Evolutionary conservation across 2,113 vertebrate species (phyloP), one percentile per base, ranked within the genome.

Genomic region (Campylorhamphus procurvoides): DNA sequence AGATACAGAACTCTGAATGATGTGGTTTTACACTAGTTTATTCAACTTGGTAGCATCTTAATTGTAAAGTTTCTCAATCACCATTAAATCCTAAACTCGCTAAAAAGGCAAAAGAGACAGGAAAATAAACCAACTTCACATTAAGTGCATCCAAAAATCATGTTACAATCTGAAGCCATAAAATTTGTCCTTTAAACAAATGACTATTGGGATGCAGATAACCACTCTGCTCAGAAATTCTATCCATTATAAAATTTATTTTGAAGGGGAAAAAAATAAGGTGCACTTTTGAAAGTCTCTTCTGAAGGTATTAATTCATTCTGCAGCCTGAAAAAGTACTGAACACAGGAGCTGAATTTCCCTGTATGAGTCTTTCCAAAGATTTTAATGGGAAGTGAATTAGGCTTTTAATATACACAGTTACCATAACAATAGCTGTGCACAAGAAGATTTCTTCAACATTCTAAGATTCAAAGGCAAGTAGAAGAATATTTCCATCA

Each of bases 381-480:
- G 56, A 79, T 78, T 94, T 93, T 93, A 93, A 93, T 62, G 79
- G 85, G 73, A 92, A 90, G 60, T 31, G 23, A 88, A 95, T 93
- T 90, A 93, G 49, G 90, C 88, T 96, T 90, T 95, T 96, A 93
- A 93, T 89, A 94, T 25, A 93, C 53, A 83, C 80, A 94, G 96
- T 93, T 96, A 93, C 90, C 94, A 94, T 95, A 96, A 97, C 92
- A 96, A 93, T 93, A 82, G 88, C 72, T 88, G 75, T 58, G 89
- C 90, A 86, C 60, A 84, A 59, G 86, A 82, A 94, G 76, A 90
- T 73, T 75, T 86, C 80, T 93, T 95, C 80, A 77, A 40, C 56
- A 78, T 18, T 17, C 37, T 64, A 31, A 90, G 64, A 40, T 7
- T 33, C 39, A 67, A 77, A 73, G 64, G 59, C 75, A 93, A 77